Conservation (phyloP, 2,113 vertebrate species). For the Tapirus terrestris region DNA sequence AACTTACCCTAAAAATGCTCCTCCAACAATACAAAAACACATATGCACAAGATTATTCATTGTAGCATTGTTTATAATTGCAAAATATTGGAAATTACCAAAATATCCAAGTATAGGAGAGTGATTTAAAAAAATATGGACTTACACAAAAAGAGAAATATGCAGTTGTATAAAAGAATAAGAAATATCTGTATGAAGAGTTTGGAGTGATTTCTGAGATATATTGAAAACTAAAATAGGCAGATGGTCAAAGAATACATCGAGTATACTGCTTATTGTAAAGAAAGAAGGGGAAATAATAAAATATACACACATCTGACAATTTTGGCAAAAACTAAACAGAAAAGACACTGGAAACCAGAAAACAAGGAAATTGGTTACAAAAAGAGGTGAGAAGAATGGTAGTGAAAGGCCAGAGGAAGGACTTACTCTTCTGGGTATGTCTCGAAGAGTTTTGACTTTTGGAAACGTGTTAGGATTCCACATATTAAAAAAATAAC, state of each 20-base stretch:
- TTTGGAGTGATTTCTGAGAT: not conserved
- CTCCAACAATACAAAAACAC: not conserved
- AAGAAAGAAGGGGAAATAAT: not conserved
- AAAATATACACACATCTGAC: not conserved
- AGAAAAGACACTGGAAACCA: not conserved
- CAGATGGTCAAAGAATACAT: not conserved
- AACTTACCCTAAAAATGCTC: not conserved
- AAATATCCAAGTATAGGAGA: not conserved
- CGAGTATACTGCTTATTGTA: not conserved
- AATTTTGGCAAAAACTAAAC: not conserved
- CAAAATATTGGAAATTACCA: slow-evolving; percentile 40
- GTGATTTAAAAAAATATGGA: not conserved
- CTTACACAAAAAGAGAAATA: not conserved
- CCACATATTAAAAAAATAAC: not conserved
- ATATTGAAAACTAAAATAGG: not conserved
- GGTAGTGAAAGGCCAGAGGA: not conserved
- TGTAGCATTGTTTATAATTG: not conserved
- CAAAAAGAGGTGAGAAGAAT: no score
- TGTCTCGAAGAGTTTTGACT: not conserved
- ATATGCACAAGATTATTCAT: no score
- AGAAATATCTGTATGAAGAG: fast-evolving
- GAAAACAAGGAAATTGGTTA: not conserved
- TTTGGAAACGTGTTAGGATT: not conserved
- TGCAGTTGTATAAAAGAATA: not conserved
- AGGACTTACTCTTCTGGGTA: not conserved